Evolutionary conservation across 2,888 invertebrate species (phyloP), one percentile per base, ranked within the genome.

Genomic region (Epinotia demarniana): DNA sequence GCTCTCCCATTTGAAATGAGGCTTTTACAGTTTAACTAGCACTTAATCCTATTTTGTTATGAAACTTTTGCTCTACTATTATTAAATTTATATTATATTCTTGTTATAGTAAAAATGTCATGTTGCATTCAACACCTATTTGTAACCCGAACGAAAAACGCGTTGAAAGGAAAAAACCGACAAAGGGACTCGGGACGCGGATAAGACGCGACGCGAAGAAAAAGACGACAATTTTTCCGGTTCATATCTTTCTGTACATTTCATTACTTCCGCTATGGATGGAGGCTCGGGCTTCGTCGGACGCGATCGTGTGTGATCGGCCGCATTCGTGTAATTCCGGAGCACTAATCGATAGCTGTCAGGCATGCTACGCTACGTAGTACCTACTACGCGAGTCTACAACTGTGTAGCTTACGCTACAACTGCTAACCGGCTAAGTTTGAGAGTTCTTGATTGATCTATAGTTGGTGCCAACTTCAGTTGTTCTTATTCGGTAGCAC

Each of bases 201-300:
- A 89, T 89, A 91, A 89, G 87, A 89, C 85, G 86, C 85, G 87
- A 88, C 87, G 88, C 85, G 87, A 90, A 89, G 90, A 90, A 92
- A 92, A 92, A 90, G 84, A 88, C 91, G 92, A 90, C 91, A 90
- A 90, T 93, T 93, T 93, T 92, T 93, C 92, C 93, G 92, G 92
- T 92, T 93, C 93, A 93, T 92, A 93, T 92, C 90, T 90, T 89
- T 92, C 89, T 90, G 89, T 92, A 93, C 92, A 92, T 93, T 93
- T 92, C 93, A 92, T 93, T 94, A 92, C 92, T 92, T 93, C 93
- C 93, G 92, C 90, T 89, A 88, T 89, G 89, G 89, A 88, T 91
- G 92, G 89, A 90, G 87, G 87, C 70, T 89, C 87, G 87, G 83
- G 77, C n/a, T 76, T 78, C 78, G 75, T 89, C 90, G 90, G 88